Base-by-base conservation (phyloP, 2,113 vertebrate species). In the Clarias magur region DNA sequence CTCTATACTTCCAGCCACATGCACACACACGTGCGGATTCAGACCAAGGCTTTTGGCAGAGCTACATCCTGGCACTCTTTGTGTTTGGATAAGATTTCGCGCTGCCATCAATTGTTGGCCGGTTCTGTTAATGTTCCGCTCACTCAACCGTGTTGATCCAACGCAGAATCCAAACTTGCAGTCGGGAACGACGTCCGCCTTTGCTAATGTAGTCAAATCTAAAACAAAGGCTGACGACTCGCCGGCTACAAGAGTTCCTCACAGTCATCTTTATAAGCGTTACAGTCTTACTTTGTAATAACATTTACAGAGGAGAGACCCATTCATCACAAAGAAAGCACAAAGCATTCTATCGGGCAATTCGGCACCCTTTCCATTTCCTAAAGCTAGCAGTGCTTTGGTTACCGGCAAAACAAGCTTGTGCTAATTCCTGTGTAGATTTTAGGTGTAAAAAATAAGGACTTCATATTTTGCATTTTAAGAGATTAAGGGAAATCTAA, bases 61-160 rank as follows among this genome's bases (percentile, higher is more conserved):
- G 12, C 25, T 75, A 19, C 65, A 82, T 30, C 83, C 82, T 85
- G 82, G 80, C 83, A 80, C 72, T 60, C 59, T 27, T 30, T 21
- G 83, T 87, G 67, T 87, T 87, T 89, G 88, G 86, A 82, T 82
- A 87, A 87, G 85, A 87, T 87, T 87, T 85, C 86, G 63, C 67
- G 27, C 85, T 60, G 48, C 76, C 57, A 63, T 82, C 17, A 48
- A 76, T 82, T 59, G 78, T 78, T 60, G 70, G 83, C 21, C 56
- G 38, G 78, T 85, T 87, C 78, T 87, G 88, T 73, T 84, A 57
- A 34, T 23, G 63, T 84, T 83, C 75, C n/a, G 23, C 68, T 82
- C 56, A 17, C 88, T 80, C 65, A 23, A n/a, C 7, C 15, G 27
- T 12, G 53, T 42, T 85, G 88, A 89, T 89, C 78, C 82, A 76